Conservation (phyloP, 2,888 invertebrate genomes). For the Agrotis exclamationis region DNA sequence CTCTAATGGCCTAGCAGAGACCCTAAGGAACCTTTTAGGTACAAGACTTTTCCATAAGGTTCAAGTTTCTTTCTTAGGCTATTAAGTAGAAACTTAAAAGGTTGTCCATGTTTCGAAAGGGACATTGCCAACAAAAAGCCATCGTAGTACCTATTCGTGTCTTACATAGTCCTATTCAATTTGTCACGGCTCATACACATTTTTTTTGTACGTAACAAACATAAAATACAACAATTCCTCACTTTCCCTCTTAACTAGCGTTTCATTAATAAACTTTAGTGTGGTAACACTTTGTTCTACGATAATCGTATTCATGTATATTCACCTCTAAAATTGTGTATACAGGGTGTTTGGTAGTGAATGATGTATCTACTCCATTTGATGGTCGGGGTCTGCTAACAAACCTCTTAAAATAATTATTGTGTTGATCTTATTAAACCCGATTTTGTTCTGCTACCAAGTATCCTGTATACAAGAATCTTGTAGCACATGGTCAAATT, state of each 20-base stretch:
- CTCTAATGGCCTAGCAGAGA: too few species aligned
- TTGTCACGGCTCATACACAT: constrained; percentile 14
- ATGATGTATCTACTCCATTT: too few species aligned
- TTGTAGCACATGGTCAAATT: too few species aligned
- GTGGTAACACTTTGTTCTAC: constrained; percentile 43
- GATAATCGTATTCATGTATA: constrained; percentile 11
- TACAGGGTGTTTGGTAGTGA: too few species aligned
- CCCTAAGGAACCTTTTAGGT: too few species aligned
- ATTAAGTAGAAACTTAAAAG: constrained; percentile 11
- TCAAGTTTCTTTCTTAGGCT: background rate
- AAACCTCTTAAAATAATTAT: too few species aligned
- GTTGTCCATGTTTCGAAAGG: constrained; percentile 7
- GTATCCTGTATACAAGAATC: too few species aligned
- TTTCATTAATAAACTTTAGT: constrained; percentile 1
- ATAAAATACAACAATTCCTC: constrained; percentile 21
- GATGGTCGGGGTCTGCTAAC: too few species aligned
- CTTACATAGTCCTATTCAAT: constrained; percentile 3
- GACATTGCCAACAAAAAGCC: background rate
- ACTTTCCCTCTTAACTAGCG: constrained; percentile 30
- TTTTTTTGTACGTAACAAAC: constrained; percentile 23
- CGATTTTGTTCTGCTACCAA: too few species aligned
- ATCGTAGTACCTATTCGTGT: background rate
- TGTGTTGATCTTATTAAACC: too few species aligned
- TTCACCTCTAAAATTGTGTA: too few species aligned
- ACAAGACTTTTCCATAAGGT: background rate